These are phyloP conservation scores for Procavia capensis DNA, from an alignment of 2,113 vertebrate genomes.

Conservation along the genomic window DNA sequence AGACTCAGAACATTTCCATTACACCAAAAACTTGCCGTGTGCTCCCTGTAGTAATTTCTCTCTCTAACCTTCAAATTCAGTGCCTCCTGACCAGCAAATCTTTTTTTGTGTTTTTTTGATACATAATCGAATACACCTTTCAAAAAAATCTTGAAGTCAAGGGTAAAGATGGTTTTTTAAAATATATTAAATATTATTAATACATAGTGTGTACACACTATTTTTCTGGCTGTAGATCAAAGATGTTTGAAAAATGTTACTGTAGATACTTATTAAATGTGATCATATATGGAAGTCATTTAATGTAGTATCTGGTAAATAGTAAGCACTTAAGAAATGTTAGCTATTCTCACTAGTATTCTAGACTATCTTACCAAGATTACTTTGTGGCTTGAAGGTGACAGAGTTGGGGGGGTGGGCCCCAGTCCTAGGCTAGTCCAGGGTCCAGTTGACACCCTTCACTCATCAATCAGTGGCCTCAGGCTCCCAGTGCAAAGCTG, in stretches of 20 bases:
- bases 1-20: not conserved
- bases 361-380: not conserved
- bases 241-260: not conserved
- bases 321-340: conserved; percentile 5
- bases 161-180: not conserved
- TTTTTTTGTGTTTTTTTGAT: not conserved
- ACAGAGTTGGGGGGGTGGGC: not conserved
- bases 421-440: not conserved
- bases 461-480: not conserved
- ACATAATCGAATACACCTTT: not conserved
- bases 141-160: not conserved
- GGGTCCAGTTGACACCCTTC: not conserved
- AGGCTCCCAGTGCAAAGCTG: not conserved
- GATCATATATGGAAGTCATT: not conserved
- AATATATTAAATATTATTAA: not conserved
- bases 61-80: not conserved
- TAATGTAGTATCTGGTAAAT: not conserved
- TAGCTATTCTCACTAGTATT: not conserved
- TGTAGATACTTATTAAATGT: not conserved
- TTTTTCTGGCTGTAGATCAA: not conserved
- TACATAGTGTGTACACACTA: not conserved
- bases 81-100: not conserved
- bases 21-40: not conserved
- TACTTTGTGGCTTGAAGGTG: not conserved
- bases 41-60: not conserved